phyloP scores from a whole-genome alignment of 1,140 invertebrate genomes.

The Coptotermes formosanus region DNA sequence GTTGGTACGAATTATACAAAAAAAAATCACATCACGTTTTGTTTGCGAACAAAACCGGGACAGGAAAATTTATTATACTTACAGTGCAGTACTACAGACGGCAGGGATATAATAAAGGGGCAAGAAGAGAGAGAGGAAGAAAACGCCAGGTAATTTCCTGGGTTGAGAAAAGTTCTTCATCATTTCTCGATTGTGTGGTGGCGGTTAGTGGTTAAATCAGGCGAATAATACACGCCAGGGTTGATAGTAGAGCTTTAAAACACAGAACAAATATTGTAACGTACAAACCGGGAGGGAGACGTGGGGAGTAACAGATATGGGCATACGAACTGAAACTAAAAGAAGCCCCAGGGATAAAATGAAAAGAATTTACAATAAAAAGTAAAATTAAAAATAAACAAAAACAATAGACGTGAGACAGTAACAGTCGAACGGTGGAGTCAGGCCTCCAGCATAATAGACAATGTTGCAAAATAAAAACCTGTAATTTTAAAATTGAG shows the following conservation, averaged over 20 bases:
- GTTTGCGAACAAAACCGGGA: not conserved
- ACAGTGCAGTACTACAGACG: not conserved
- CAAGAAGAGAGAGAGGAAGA: not conserved
- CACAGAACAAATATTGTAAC: not conserved
- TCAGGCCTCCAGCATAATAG: not conserved
- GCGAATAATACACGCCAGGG: not conserved
- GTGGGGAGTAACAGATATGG: not conserved
- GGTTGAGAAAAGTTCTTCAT: not conserved
- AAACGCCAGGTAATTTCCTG: conserved; percentile 4
- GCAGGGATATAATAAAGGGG: not conserved
- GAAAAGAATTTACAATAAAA: not conserved
- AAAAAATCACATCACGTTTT: not conserved
- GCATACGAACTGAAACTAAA: not conserved
- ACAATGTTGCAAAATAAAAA: not conserved
- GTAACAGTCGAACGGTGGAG: not conserved
- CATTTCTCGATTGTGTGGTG: not conserved
- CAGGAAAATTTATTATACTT: not conserved
- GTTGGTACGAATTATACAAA: too few relatives aligned
- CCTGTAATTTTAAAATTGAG: not conserved
- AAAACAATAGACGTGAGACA: not conserved
- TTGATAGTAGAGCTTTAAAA: not conserved
- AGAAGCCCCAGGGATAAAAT: not conserved
- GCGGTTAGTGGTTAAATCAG: not conserved
- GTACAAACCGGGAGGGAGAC: not conserved
- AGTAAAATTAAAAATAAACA: conserved; percentile 1